A percentile compares a stretch with the other conserved stretches of the same genome.
phyloP scores from a whole-genome alignment of 2,888 invertebrate species.

The Limnephilus auricula region DNA sequence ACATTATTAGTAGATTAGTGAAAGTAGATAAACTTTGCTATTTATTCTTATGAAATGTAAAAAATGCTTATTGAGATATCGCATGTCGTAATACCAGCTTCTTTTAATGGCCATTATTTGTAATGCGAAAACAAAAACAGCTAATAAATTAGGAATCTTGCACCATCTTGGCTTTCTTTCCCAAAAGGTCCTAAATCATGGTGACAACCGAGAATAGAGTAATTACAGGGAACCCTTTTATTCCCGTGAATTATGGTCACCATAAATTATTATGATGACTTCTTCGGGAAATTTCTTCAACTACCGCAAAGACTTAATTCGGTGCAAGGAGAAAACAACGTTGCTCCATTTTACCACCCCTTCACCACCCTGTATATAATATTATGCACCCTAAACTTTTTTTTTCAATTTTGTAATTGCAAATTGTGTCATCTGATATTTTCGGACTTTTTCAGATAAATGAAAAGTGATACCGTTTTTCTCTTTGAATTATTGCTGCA shows the following conservation, averaged over 20 bases:
- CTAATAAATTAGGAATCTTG: constrained; percentile 43
- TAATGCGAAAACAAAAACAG: constrained; percentile 42
- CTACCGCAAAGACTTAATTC: background rate
- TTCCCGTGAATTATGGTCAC: constrained; percentile 53
- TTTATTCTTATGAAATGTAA: background rate
- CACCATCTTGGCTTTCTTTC: constrained; percentile 41
- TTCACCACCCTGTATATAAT: background rate
- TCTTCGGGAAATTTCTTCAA: constrained; percentile 15
- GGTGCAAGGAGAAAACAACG: background rate
- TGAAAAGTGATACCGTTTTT: too few species aligned
- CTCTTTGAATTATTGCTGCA: background rate
- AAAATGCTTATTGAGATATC: background rate
- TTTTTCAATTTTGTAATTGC: background rate
- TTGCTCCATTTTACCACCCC: background rate
- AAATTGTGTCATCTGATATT: background rate
- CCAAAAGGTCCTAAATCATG: constrained; percentile 58
- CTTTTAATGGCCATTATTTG: constrained; percentile 11
- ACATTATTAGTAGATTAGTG: too few species aligned
- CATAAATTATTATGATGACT: constrained; percentile 54
- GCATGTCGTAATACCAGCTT: background rate
- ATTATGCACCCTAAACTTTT: background rate
- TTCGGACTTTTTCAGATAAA: background rate
- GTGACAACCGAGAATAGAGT: constrained; percentile 62
- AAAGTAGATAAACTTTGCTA: background rate
- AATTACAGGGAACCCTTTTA: constrained; percentile 60